Base-by-base conservation (phyloP, 2,797 vertebrate genomes). In the Sebastes ruberrimus region DNA sequence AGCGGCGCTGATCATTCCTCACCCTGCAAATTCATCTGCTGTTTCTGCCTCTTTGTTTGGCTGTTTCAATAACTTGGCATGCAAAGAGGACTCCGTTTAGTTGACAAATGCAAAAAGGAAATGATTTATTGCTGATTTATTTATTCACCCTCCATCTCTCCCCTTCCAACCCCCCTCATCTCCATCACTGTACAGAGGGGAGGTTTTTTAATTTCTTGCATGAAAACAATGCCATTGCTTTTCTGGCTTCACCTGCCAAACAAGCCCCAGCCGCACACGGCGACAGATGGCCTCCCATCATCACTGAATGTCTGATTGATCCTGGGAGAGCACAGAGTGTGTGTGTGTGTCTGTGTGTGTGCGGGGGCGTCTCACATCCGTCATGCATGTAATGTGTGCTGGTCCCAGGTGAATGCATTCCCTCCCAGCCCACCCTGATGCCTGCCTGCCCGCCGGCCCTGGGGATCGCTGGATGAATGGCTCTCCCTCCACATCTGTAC, bases 271-370 rank as follows among this genome's bases (percentile, higher is more conserved):
- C 91, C 93, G 90, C 88, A 73, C 93, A 77, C 76, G 61, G 91
- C 85, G 86, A 96, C 97, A 97, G 97, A 97, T 97, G 97, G 97
- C 89, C 90, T 90, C 92, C 93, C 77, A 80, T 94, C 92, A 94
- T 89, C 91, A 74, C 95, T 95, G 94, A 94, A 95, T 93, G 85
- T 95, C 93, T 96, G 97, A 97, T 96, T 96, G 96, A 96, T 96
- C 95, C 93, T 81, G 87, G 88, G 92, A 88, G 90, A 87, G 78
- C 46, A 5, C 49, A 3, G 78, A 35, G 66, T 38, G 68, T 61
- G 71, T 27, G 63, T 59, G 74, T 38, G 68, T 61, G 72, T 20
- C n/a, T 42, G 22, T 42, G 22, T 27, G 35, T 42, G 71, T 49
- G 84, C 22, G 35, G 30, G 72, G 74, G 89, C 72, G 85, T 92